phyloP scores from a whole-genome alignment of 1,140 invertebrate species.

The Anoplolepis gracilipes region DNA sequence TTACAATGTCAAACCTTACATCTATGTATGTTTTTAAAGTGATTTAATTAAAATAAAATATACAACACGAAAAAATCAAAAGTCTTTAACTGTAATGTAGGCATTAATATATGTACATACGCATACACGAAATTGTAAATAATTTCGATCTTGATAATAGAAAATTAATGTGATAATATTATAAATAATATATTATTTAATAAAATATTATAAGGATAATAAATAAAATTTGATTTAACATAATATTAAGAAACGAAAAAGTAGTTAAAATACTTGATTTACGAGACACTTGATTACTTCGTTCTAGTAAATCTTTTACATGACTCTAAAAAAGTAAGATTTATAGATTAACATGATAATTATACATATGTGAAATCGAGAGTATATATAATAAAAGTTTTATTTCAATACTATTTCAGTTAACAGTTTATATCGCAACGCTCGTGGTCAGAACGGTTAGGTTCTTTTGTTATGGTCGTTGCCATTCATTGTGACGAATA shows the following conservation, averaged over 20 bases:
- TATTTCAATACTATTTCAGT: neutral
- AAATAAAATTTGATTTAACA: too few relatives aligned
- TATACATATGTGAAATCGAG: neutral
- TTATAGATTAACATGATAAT: neutral
- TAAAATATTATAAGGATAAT: too few relatives aligned
- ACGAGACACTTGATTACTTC: too few relatives aligned
- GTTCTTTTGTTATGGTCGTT: neutral
- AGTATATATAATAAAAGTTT: neutral
- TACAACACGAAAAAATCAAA: neutral
- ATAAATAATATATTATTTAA: too few relatives aligned
- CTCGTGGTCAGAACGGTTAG: neutral
- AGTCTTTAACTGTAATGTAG: neutral
- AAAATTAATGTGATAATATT: too few relatives aligned
- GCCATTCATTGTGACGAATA: conserved; percentile 24
- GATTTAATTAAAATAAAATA: neutral
- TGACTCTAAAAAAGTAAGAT: too few relatives aligned
- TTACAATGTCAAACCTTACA: too few relatives aligned
- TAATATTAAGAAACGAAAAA: too few relatives aligned
- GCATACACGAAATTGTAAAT: too few relatives aligned
- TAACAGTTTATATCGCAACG: neutral
- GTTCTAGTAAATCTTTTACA: too few relatives aligned
- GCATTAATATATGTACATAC: neutral
- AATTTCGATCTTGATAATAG: too few relatives aligned
- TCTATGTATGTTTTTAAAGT: neutral
- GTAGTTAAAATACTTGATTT: too few relatives aligned